Evolutionary conservation across 2,888 invertebrate genomes (phyloP).

Genomic region (Nymphalis urticae): DNA sequence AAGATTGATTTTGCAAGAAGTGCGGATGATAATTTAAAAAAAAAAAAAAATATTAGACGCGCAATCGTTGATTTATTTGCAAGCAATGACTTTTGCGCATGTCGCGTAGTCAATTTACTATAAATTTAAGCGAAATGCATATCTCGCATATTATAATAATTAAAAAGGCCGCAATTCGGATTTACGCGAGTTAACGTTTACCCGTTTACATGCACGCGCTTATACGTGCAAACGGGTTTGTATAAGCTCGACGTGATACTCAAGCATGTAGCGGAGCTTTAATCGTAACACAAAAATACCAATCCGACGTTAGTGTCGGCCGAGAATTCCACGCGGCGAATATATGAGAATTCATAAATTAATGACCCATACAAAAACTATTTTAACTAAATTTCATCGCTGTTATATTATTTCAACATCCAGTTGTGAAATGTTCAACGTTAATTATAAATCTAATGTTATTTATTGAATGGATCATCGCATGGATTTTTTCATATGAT

Average conservation of each 20-base stretch:
- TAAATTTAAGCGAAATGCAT: no score
- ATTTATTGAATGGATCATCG: no score
- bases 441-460: not conserved
- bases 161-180: no score
- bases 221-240: not conserved
- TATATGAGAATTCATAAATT: constrained; percentile 33
- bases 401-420: constrained; percentile 6
- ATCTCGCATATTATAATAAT: no score
- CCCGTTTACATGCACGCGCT: not conserved
- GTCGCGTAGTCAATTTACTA: no score
- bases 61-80: no score
- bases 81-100: no score
- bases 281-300: constrained; percentile 33
- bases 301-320: constrained; percentile 28
- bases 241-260: not conserved
- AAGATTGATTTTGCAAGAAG: no score
- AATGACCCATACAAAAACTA: constrained; percentile 17
- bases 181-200: not conserved
- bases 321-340: constrained; percentile 32
- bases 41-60: no score
- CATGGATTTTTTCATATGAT: no score
- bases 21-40: no score
- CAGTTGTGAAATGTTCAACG: not conserved
- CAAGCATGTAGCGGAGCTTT: constrained; percentile 19
- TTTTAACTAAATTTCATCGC: constrained; percentile 6